Evolutionary conservation across 92 coral and sea anemone genomes (phyloP).

Genomic region (Paragorgia papillata): DNA sequence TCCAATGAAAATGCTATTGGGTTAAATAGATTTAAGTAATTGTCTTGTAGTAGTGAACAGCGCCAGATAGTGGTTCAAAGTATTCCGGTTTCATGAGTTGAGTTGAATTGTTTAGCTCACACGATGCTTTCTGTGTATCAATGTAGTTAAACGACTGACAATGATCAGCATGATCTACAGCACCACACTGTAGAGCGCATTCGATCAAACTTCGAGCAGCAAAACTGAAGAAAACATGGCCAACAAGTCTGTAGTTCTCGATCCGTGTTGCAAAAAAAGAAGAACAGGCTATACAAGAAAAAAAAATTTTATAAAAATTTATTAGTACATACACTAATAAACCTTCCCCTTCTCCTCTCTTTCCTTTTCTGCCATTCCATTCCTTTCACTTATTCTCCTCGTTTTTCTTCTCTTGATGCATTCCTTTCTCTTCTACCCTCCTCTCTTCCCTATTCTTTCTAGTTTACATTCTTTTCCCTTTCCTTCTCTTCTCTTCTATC

Average conservation of each 20-base stretch:
- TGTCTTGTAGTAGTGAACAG: not conserved
- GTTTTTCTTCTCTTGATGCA: too few relatives aligned
- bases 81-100: not conserved
- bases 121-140: not conserved
- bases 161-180: not conserved
- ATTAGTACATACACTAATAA: not conserved
- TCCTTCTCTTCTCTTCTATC: too few relatives aligned
- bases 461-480: too few relatives aligned
- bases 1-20: too few relatives aligned
- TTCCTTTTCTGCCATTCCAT: too few relatives aligned
- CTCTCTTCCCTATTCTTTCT: too few relatives aligned
- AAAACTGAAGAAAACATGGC: not conserved
- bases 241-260: constrained; percentile 6
- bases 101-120: constrained; percentile 20
- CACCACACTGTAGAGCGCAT: constrained; percentile 3
- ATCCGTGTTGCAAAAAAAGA: not conserved
- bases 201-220: not conserved
- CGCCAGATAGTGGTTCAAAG: not conserved
- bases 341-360: not conserved
- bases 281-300: not conserved
- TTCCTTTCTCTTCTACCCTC: too few relatives aligned
- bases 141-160: constrained; percentile 7
- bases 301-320: not conserved
- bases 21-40: too few relatives aligned
- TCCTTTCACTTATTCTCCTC: too few relatives aligned